These are phyloP conservation scores for Melipona bicolor DNA, from an alignment of 2,888 invertebrate species.

Conservation along the genomic window DNA sequence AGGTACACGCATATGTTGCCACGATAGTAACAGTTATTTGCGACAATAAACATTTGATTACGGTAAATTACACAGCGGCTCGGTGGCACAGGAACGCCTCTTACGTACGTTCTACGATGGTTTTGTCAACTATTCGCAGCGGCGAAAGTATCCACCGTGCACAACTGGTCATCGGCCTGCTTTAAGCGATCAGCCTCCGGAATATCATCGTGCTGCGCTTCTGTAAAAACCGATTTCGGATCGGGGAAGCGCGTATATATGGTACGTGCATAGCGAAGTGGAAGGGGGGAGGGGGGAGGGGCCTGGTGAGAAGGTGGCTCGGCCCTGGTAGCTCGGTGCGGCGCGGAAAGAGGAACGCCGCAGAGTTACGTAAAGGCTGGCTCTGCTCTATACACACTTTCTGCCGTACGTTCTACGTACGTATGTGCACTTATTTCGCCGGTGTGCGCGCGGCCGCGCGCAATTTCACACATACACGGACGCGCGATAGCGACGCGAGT, in stretches of 20 bases:
- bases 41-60: constrained; percentile 49
- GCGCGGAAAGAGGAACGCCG: constrained; percentile 72
- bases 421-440: constrained; percentile 61
- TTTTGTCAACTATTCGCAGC: constrained; percentile 27
- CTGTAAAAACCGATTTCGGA: constrained; percentile 6
- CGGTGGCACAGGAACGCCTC: constrained; percentile 15
- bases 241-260: background rate
- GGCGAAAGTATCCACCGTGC: constrained; percentile 41
- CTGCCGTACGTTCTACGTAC: background rate
- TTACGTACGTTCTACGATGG: background rate
- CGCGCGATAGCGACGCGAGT: background rate
- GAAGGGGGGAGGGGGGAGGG: background rate
- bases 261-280: background rate
- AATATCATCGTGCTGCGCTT: constrained; percentile 6
- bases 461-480: constrained; percentile 17
- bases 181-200: background rate
- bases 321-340: constrained; percentile 60
- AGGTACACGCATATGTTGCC: background rate
- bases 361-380: constrained; percentile 75
- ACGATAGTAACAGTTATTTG: constrained; percentile 24
- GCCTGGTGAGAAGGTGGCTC: constrained; percentile 27
- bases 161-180: background rate
- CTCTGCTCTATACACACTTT: constrained; percentile 6
- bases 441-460: constrained; percentile 30
- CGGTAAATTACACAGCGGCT: constrained; percentile 37